These are phyloP conservation scores for Fragum whitleyi DNA, from an alignment of 2,888 invertebrate genomes.

Conservation along the genomic window DNA sequence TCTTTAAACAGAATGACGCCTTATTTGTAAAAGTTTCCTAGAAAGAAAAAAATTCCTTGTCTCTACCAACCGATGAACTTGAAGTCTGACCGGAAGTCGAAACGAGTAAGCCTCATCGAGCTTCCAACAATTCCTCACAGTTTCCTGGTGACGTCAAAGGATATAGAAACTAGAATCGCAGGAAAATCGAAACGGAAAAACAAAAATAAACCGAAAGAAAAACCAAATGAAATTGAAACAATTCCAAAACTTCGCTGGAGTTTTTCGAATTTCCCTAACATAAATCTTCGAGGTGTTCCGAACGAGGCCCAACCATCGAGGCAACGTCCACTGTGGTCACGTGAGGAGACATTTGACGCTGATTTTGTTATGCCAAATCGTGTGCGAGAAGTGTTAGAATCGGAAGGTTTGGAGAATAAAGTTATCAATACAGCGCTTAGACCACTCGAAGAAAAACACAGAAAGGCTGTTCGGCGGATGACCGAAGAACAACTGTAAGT, in stretches of 20 bases:
- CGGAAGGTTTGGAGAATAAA: conserved; percentile 64
- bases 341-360: conserved; percentile 61
- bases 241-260: conserved; percentile 26
- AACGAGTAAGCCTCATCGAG: conserved; percentile 25
- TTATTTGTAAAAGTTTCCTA: neutral
- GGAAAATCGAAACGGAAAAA: neutral
- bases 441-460: conserved; percentile 58
- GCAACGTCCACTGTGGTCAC: conserved; percentile 22
- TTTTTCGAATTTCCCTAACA: conserved; percentile 4
- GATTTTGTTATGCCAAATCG: conserved; percentile 73
- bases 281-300: conserved; percentile 37
- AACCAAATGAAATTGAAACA: neutral
- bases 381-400: conserved; percentile 68
- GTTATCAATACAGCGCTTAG: conserved; percentile 64
- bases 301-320: conserved; percentile 12
- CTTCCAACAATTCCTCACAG: conserved; percentile 32
- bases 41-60: neutral
- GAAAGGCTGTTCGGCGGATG: conserved; percentile 44
- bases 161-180: neutral
- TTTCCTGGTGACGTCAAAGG: conserved; percentile 31
- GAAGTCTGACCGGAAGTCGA: conserved; percentile 27
- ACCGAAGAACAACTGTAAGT: conserved; percentile 56
- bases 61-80: conserved; percentile 18
- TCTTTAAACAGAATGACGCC: neutral
- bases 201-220: conserved; percentile 9